These are phyloP conservation scores for Sitta carolinensis DNA, from an alignment of 2,797 vertebrate genomes.

Conservation along the genomic window DNA sequence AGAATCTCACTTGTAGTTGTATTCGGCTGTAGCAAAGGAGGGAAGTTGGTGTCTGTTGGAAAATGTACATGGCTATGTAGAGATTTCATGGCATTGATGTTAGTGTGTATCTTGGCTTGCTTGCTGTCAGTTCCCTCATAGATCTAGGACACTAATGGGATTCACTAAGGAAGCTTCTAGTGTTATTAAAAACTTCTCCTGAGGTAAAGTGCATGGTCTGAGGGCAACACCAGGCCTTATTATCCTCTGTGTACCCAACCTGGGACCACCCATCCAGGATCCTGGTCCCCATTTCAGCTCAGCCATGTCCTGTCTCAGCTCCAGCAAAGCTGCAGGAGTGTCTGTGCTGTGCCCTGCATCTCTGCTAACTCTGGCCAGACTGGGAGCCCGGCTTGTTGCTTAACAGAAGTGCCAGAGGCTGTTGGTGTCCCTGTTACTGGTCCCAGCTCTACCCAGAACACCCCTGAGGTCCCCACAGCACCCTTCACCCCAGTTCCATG, in stretches of 20 bases:
- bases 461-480: neutral
- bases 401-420: neutral
- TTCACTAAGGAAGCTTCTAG: neutral
- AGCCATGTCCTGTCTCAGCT: neutral
- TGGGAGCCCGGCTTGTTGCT: neutral
- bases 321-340: neutral
- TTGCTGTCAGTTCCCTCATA: neutral
- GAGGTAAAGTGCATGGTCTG: neutral
- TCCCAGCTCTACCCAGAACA: neutral
- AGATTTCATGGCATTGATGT: neutral
- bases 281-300: fast-evolving
- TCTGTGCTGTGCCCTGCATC: neutral
- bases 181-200: neutral
- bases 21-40: neutral
- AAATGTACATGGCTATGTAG: fast-evolving
- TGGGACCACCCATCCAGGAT: neutral
- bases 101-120: neutral
- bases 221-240: neutral
- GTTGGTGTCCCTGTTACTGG: neutral
- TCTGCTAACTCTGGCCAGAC: neutral
- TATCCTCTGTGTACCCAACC: fast-evolving
- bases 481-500: fast-evolving
- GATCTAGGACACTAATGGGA: neutral
- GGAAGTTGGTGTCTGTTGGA: neutral
- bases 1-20: neutral